A percentile compares a stretch with the other conserved stretches of the same genome.
phyloP scores from a whole-genome alignment of 2,888 invertebrate species.

The Phortica magna region DNA sequence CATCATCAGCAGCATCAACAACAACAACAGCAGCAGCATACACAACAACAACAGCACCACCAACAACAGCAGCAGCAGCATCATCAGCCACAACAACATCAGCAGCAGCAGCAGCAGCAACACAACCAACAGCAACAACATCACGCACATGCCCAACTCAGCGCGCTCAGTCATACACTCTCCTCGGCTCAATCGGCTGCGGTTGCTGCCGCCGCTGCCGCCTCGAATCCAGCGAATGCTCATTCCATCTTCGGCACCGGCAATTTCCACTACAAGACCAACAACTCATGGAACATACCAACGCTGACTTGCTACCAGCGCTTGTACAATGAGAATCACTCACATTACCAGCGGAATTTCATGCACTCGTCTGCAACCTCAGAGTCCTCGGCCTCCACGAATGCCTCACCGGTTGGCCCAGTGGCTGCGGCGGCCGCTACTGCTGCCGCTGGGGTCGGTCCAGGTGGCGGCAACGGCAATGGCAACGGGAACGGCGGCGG shows the following conservation, averaged over 20 bases:
- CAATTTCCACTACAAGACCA: constrained; percentile 77
- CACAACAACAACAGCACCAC: constrained; percentile 53
- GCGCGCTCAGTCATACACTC: constrained; percentile 65
- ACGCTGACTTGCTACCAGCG: constrained; percentile 75
- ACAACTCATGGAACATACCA: constrained; percentile 77
- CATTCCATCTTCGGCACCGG: constrained; percentile 77
- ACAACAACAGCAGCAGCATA: constrained; percentile 57
- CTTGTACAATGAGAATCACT: constrained; percentile 73
- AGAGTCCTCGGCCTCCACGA: constrained; percentile 31
- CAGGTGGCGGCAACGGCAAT: constrained; percentile 36
- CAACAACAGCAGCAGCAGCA: constrained; percentile 50
- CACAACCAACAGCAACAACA: constrained; percentile 61
- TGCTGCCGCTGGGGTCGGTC: constrained; percentile 39
- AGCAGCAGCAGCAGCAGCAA: constrained; percentile 54
- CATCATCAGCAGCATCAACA: constrained; percentile 48
- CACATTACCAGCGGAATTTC: constrained; percentile 74
- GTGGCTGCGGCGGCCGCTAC: constrained; percentile 52
- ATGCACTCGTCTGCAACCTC: constrained; percentile 54
- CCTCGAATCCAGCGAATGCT: constrained; percentile 62
- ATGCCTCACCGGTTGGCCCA: constrained; percentile 29
- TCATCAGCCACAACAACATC: constrained; percentile 46
- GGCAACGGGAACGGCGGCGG: constrained; percentile 38
- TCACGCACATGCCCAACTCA: constrained; percentile 60
- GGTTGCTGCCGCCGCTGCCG: constrained; percentile 56
- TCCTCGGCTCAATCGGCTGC: constrained; percentile 59